Evolutionary conservation across 37 sponge, comb jelly and placozoan species (phyloP).

Genomic region (Oscarella lobularis): DNA sequence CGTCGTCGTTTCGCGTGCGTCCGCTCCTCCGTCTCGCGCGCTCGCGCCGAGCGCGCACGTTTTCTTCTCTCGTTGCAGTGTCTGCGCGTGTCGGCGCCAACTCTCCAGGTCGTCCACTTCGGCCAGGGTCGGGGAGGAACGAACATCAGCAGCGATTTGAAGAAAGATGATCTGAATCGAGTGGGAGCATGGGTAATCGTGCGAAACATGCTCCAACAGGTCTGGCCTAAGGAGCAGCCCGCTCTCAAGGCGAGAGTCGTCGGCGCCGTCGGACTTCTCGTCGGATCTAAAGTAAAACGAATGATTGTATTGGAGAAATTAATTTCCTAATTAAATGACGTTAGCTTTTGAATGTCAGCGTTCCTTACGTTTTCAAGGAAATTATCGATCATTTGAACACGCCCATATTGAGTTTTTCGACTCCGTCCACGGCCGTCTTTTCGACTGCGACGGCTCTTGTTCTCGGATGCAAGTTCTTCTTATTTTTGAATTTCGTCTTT

Average conservation of each 20-base stretch:
- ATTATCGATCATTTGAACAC: slow-evolving; percentile 64
- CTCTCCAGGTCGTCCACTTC: not conserved
- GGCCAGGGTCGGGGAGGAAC: not conserved
- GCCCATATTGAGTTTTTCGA: slow-evolving; percentile 23
- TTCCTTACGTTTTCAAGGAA: slow-evolving; percentile 88
- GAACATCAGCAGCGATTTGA: slow-evolving; percentile 10
- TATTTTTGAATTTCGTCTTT: not conserved
- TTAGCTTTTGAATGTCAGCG: slow-evolving; percentile 70
- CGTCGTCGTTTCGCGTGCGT: too few species aligned
- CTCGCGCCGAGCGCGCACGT: too few species aligned
- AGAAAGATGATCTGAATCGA: not conserved
- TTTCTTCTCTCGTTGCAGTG: not conserved
- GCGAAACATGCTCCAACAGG: slow-evolving; percentile 61
- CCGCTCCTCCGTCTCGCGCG: too few species aligned
- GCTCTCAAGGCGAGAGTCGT: slow-evolving; percentile 68
- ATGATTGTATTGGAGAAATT: too few species aligned
- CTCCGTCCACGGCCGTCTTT: slow-evolving; percentile 50
- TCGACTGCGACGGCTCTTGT: slow-evolving; percentile 65
- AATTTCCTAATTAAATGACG: too few species aligned
- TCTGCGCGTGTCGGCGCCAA: not conserved
- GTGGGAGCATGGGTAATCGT: slow-evolving; percentile 34
- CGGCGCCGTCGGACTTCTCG: not conserved
- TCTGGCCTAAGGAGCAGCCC: slow-evolving; percentile 76
- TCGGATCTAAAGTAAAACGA: not conserved
- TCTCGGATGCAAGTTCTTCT: slow-evolving; percentile 53